A percentile compares a stretch with the other conserved stretches of the same genome.
Conservation (phyloP, 2,113 vertebrate genomes). For the Glaucomys volans region DNA sequence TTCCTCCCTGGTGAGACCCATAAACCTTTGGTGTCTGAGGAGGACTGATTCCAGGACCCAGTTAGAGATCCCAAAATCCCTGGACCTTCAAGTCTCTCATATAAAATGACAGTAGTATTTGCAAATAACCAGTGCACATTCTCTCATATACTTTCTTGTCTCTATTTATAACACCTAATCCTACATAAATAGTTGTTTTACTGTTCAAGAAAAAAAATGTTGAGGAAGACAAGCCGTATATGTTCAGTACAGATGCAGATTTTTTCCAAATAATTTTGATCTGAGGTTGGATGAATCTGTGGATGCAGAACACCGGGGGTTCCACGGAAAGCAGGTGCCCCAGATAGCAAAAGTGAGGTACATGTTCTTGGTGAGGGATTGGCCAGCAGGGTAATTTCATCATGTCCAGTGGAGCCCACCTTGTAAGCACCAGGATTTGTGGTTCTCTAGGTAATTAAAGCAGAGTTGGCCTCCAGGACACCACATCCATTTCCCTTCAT, state of each 20-base stretch:
- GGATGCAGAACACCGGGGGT: neutral
- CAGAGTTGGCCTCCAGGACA: neutral
- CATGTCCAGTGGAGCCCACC: too few species aligned
- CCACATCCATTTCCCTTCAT: neutral
- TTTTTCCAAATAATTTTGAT: neutral
- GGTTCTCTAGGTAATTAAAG: neutral
- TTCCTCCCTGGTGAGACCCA: neutral
- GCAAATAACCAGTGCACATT: neutral
- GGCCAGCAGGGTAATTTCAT: neutral
- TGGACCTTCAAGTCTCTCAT: neutral
- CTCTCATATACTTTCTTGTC: neutral
- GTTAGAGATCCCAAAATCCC: neutral
- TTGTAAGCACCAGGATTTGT: neutral
- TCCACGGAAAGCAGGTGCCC: neutral
- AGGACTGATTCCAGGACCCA: neutral
- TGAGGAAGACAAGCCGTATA: neutral
- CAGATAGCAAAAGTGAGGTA: accelerated
- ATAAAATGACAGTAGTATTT: neutral
- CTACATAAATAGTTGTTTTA: neutral
- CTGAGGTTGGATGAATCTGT: neutral
- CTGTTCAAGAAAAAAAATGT: neutral
- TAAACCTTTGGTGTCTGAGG: neutral
- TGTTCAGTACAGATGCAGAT: neutral
- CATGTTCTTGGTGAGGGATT: neutral
- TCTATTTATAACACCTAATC: neutral